Evolutionary conservation across 2,797 vertebrate species (phyloP).

Genomic region (Sarcoramphus papa): DNA sequence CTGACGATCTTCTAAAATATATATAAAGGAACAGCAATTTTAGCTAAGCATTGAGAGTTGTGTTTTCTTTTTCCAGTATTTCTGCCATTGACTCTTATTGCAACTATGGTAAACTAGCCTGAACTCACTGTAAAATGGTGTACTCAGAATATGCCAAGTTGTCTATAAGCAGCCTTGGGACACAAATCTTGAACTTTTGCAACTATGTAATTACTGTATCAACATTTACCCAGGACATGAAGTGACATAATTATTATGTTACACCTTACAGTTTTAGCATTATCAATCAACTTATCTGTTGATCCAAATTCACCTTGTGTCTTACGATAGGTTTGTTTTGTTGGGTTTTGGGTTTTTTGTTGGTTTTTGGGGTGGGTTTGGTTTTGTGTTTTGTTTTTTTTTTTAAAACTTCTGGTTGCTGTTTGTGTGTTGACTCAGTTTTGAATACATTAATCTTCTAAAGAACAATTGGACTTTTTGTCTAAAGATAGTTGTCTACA

Average conservation of each 20-base stretch:
- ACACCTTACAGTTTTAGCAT: background rate
- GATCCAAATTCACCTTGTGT: background rate
- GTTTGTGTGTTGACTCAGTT: background rate
- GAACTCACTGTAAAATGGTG: background rate
- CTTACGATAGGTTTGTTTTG: background rate
- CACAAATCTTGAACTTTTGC: background rate
- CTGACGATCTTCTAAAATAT: background rate
- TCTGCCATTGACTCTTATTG: background rate
- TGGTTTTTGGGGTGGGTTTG: background rate
- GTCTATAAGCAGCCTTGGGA: background rate
- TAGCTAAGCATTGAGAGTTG: background rate
- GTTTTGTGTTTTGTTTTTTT: background rate
- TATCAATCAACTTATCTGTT: background rate
- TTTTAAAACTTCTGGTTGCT: background rate
- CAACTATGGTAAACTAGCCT: background rate
- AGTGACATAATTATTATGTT: background rate
- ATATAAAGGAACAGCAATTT: background rate
- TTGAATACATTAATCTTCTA: background rate
- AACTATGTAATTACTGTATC: background rate
- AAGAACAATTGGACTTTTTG: background rate
- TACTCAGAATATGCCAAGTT: background rate
- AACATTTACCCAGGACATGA: background rate
- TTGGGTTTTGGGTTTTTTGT: background rate
- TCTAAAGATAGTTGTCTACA: background rate
- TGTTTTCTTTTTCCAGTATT: background rate